Evolutionary conservation across 2,797 vertebrate genomes (phyloP), one percentile per base, ranked within the genome.

Genomic region (Oryzias dopingdopingensis): DNA sequence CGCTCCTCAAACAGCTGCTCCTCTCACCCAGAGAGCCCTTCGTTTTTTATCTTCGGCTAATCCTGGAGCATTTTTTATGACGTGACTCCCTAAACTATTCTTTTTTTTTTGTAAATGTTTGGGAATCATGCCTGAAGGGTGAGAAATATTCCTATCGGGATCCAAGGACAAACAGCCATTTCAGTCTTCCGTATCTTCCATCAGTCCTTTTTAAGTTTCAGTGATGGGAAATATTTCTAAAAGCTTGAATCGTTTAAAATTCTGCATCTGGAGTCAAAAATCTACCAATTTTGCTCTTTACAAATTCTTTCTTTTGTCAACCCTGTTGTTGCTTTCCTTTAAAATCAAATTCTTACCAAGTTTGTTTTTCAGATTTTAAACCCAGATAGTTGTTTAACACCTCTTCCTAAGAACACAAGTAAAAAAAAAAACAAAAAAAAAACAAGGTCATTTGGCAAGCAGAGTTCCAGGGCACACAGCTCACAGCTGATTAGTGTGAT

Each of bases 1-100:
- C 72, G 76, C 82, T 66, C 68, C 26, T 40, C 70, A 14, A 72
- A 61, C 88, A 90, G 87, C 87, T 90, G 88, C 87, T 86, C 71
- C 65, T 77, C 67, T 74, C 79, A 79, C 85, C 82, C 74, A 23
- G 77, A 82, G 84, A 87, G 51, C 68, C 71, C 72, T 51, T 17
- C 15, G 29, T 67, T 59, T 76, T 74, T 60, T 6, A 22, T 65
- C 41, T 57, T 58, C 43, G 16, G 43, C 49, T 59, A 74, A 62
- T 53, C 52, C 46, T 53, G 40, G 50, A 59, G 53, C 17, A 14
- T 12, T 63, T 74, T 67, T 70, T 58, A 29, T 72, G 67, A 77
- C 52, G 43, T 49, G 46, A 51, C 71, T 77, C 22, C 62, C 66
- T 77, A 67, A 49, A 73, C 64, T 67, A 16, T 37, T 32, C 42